These are phyloP conservation scores for Mactra quadrangularis DNA, from an alignment of 1,140 invertebrate species.

Conservation along the genomic window DNA sequence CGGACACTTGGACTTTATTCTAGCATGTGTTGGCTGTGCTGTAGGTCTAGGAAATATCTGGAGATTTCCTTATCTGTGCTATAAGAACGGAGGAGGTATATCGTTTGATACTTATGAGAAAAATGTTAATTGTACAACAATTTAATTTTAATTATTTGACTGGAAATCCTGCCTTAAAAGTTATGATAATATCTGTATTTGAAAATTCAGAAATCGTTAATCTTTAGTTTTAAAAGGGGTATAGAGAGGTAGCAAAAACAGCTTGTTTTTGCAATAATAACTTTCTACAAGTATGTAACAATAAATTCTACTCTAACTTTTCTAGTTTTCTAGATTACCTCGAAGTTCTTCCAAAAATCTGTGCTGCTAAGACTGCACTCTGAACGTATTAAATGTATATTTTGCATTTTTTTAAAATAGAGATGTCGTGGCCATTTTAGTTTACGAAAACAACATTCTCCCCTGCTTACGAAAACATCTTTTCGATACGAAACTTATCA, in stretches of 20 bases:
- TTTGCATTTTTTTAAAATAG: no score
- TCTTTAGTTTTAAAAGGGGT: neutral
- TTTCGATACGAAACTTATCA: no score
- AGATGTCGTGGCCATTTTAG: no score
- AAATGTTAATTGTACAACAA: neutral
- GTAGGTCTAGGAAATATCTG: no score
- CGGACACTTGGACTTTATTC: neutral
- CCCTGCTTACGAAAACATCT: no score
- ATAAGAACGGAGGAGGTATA: conserved; percentile 90
- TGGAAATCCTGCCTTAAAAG: neutral
- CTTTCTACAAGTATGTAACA: neutral
- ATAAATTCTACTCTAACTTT: no score
- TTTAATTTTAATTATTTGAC: neutral
- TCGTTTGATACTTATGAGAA: neutral
- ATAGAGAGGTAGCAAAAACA: neutral
- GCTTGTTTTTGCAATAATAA: neutral
- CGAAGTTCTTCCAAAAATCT: no score
- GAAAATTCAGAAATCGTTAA: neutral
- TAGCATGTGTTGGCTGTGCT: neutral
- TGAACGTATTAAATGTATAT: no score
- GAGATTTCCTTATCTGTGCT: conserved; percentile 39
- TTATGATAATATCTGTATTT: neutral
- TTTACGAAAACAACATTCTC: no score
- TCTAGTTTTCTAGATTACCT: no score
- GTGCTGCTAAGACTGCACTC: no score